phyloP scores from a whole-genome alignment of 2,113 vertebrate species.

The Narcine bancroftii region DNA sequence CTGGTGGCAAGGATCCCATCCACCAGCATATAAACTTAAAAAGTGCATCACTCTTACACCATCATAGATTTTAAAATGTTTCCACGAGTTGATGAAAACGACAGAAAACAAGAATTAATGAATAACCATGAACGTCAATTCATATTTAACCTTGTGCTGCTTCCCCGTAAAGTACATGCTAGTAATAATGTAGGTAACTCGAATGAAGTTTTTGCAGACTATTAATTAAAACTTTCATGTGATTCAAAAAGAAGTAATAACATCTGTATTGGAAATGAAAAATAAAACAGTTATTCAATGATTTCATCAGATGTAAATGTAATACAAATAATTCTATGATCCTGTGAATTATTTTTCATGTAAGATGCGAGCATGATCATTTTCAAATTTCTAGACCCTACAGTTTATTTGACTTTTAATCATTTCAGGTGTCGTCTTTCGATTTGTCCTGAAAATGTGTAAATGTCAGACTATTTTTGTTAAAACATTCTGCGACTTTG shows the following conservation, averaged over 20 bases:
- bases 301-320: neutral
- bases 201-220: neutral
- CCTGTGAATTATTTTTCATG: neutral
- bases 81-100: neutral
- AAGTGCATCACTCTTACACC: no score
- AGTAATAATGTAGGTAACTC: neutral
- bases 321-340: neutral
- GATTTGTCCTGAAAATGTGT: neutral
- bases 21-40: neutral
- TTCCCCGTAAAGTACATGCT: neutral
- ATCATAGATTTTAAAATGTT: neutral
- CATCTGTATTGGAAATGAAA: neutral
- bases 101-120: neutral
- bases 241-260: neutral
- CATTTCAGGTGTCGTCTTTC: neutral
- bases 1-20: neutral
- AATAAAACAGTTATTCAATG: neutral
- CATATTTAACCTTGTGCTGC: neutral
- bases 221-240: no score
- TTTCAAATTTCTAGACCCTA: no score
- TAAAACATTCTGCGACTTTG: neutral
- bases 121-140: neutral
- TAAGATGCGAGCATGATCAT: neutral
- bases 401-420: no score
- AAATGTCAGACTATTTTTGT: neutral